These are phyloP conservation scores for Galagoides demidoff DNA, from an alignment of 2,797 vertebrate species.

Conservation along the genomic window DNA sequence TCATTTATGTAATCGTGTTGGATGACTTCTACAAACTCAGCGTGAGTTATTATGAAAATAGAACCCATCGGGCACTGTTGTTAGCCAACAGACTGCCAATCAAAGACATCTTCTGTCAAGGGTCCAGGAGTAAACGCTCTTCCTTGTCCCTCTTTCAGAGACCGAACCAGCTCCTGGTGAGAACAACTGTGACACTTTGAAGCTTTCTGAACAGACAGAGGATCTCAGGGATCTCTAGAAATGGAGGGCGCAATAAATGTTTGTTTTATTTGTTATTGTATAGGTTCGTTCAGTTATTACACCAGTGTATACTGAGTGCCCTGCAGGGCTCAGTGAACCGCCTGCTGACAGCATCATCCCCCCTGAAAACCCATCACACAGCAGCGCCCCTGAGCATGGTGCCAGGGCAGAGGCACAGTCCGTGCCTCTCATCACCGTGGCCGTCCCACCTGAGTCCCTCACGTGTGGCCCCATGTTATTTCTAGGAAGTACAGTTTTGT, in stretches of 20 bases:
- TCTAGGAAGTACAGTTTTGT: accelerated
- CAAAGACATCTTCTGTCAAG: neutral
- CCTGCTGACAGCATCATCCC: accelerated
- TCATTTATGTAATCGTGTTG: neutral
- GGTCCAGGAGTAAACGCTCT: neutral
- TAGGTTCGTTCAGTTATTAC: neutral
- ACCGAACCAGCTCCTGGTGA: neutral
- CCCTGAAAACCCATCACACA: neutral
- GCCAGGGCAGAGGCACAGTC: accelerated
- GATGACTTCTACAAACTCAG: neutral
- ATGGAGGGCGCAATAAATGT: neutral
- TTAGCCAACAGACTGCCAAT: neutral
- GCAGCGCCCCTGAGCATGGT: accelerated
- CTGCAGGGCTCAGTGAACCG: neutral
- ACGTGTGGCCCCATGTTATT: neutral
- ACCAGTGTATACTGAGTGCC: accelerated
- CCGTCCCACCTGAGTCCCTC: neutral
- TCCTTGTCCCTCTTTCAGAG: neutral
- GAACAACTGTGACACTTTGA: neutral
- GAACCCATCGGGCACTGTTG: neutral
- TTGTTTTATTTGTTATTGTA: neutral
- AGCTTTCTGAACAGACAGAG: too few relatives aligned
- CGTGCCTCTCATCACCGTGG: too few relatives aligned
- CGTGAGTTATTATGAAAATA: neutral
- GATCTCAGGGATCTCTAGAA: neutral